phyloP scores from a whole-genome alignment of 2,113 vertebrate genomes.

The Menura novaehollandiae region DNA sequence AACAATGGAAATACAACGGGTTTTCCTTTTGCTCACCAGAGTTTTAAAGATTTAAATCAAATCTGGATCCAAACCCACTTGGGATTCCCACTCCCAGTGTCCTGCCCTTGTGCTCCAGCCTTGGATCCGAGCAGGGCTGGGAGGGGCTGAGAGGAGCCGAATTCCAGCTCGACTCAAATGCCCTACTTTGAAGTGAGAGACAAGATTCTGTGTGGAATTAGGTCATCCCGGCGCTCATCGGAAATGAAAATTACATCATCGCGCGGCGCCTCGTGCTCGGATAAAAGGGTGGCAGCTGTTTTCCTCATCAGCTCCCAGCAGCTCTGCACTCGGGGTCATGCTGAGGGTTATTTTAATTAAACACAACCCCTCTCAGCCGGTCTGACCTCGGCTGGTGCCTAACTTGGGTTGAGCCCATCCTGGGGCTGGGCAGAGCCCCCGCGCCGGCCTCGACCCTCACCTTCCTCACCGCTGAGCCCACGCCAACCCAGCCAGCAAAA shows the following conservation, averaged over 20 bases:
- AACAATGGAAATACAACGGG: not conserved
- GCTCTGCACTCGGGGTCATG: not conserved
- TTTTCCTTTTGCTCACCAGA: not conserved
- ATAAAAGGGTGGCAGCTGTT: not conserved
- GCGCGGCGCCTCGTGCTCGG: not conserved
- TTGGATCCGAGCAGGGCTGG: not conserved
- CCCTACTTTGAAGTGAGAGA: not conserved
- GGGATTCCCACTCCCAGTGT: not conserved
- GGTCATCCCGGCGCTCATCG: not conserved
- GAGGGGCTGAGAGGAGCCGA: not conserved
- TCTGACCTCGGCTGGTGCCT: not conserved
- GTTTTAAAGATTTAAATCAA: not conserved
- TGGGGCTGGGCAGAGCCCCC: not conserved
- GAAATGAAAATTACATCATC: not conserved
- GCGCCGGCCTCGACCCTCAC: rapidly evolving
- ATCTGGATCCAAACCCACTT: not conserved
- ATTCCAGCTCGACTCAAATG: not conserved
- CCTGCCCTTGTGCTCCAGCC: not conserved
- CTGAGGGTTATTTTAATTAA: constrained; percentile 7
- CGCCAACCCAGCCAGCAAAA: rapidly evolving
- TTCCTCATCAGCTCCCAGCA: not conserved
- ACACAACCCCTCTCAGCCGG: not conserved
- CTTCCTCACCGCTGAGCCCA: not conserved
- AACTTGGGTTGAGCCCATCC: not conserved
- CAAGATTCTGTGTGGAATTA: not conserved